Evolutionary conservation across 2,888 invertebrate genomes (phyloP).

Genomic region (Sipha maydis): DNA sequence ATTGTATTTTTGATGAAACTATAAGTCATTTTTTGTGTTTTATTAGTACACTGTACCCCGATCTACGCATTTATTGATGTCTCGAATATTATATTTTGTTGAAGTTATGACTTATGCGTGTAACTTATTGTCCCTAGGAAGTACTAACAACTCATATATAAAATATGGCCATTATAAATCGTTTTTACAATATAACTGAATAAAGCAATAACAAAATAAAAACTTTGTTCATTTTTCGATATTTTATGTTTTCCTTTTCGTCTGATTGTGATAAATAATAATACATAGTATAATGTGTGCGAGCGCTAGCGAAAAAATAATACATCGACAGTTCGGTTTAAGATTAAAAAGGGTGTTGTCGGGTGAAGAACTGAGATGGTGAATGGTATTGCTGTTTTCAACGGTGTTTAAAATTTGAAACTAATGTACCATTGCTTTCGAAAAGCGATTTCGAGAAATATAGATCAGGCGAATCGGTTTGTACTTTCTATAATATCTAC

Average conservation of each 20-base stretch:
- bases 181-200: conserved; percentile 44
- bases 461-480: too few species aligned
- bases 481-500: too few species aligned
- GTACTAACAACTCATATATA: conserved; percentile 34
- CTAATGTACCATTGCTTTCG: too few species aligned
- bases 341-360: too few species aligned
- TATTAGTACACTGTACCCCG: conserved; percentile 3
- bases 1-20: neutral
- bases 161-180: conserved; percentile 54
- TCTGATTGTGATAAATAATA: conserved; percentile 32
- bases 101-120: conserved; percentile 37
- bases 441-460: too few species aligned
- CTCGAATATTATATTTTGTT: conserved; percentile 39
- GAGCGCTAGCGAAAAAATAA: neutral
- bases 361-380: too few species aligned
- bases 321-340: too few species aligned
- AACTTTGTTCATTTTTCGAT: conserved; percentile 45
- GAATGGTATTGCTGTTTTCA: too few species aligned
- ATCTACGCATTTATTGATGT: conserved; percentile 26
- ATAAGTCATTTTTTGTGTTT: conserved; percentile 4
- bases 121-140: conserved; percentile 47
- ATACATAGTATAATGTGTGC: neutral
- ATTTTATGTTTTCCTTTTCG: conserved; percentile 23
- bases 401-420: too few species aligned
- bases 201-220: conserved; percentile 28